Percentiles rank a stretch among this genome's conserved stretches.
phyloP scores from a whole-genome alignment of 1,140 invertebrate species.

The Anastatus disparis region DNA sequence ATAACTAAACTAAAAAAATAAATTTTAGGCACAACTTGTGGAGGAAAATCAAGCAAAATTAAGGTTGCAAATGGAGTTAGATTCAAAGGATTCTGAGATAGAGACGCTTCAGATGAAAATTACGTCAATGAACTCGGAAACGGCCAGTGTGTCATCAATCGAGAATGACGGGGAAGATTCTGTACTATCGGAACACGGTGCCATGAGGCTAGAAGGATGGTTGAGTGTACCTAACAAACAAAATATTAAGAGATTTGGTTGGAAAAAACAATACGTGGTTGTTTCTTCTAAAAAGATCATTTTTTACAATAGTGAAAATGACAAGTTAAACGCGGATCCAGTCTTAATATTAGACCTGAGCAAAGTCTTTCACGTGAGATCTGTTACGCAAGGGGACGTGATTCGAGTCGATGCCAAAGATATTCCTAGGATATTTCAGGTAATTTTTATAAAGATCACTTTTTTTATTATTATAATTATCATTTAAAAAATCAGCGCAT shows the following conservation, averaged over 20 bases:
- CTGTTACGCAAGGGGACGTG: constrained; percentile 98
- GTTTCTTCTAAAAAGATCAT: constrained; percentile 97
- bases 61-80: constrained; percentile 92
- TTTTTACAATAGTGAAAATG: constrained; percentile 95
- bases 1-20: not conserved
- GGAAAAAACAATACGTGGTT: constrained; percentile 97
- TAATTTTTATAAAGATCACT: constrained; percentile 49
- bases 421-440: constrained; percentile 98
- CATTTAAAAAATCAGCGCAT: not conserved
- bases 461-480: not conserved
- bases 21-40: constrained; percentile 68
- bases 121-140: constrained; percentile 82
- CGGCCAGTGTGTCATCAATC: constrained; percentile 88
- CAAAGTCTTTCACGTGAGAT: constrained; percentile 98
- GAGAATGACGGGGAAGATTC: constrained; percentile 87
- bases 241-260: constrained; percentile 94
- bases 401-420: constrained; percentile 98
- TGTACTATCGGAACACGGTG: constrained; percentile 67
- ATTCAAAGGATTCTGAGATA: constrained; percentile 95
- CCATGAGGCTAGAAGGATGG: constrained; percentile 87
- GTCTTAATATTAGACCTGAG: constrained; percentile 95
- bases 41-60: constrained; percentile 76
- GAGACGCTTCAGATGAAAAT: constrained; percentile 90
- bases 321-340: constrained; percentile 95
- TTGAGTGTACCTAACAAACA: constrained; percentile 94